Evolutionary conservation across 2,888 invertebrate species (phyloP), one percentile per base, ranked within the genome.

Genomic region (Helobdella robusta): DNA sequence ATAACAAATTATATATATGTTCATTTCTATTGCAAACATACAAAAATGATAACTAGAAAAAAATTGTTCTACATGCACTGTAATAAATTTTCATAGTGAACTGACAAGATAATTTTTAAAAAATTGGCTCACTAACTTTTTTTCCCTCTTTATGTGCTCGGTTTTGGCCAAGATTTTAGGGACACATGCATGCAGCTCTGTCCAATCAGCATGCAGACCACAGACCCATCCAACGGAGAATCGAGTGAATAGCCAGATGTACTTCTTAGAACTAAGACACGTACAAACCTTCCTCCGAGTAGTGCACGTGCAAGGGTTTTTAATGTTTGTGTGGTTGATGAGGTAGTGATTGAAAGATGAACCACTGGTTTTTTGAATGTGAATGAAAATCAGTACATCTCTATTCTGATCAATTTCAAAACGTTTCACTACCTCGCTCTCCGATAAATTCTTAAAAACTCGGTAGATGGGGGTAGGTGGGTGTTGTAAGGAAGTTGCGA

Each of bases 301-400:
- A 77, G 89, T 89, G 82, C 95, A 97, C 76, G 89, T 87, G 81
- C 97, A 97, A 50, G 94, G 94, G 74, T 89, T 85, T 83, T 91
- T 86, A 68, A 89, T 82, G 81, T 93, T 91, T 76, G 97, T 84
- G 83, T 97, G 91, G 82, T 89, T 88, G 66, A 97, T 95, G 73
- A 98, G 84, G 82, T 95, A 94, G 77, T 89, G 87, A 64, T 97
- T 98, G 79, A 98, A 97, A 6, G 91, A 79, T 48, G 97, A 97
- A 34, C 98, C 98, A 65, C 97, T 97, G 63, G 97, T 98, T 83
- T 98, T 98, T 81, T 98, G 98, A 80, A 98, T 95, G 80, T 98
- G 97, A 72, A 98, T 83, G 84, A 98, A 86, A 64, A 98, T 95
- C 84, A 98, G 89, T 66, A 98, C 97, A 82, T 98, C 97, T 76